These are phyloP conservation scores for Bubalus kerabau DNA, from an alignment of 2,113 vertebrate species.

Conservation along the genomic window DNA sequence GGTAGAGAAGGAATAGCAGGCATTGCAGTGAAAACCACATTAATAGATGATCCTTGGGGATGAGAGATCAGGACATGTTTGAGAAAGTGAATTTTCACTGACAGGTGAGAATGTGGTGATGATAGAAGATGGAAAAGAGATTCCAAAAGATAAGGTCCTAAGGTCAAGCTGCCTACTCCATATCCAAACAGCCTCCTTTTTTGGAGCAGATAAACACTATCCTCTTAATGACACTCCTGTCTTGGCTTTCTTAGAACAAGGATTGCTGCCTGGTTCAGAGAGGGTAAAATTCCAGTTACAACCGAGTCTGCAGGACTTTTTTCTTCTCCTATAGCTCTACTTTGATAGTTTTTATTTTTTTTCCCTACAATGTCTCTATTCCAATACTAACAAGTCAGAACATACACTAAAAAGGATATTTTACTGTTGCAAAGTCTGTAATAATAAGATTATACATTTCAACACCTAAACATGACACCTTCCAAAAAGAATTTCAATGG, in stretches of 20 bases:
- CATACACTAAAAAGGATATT: conserved; percentile 7
- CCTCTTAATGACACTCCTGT: background rate
- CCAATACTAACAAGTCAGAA: conserved; percentile 53
- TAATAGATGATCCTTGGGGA: background rate
- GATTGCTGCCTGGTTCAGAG: background rate
- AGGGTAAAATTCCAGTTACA: background rate
- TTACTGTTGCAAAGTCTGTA: conserved; percentile 38
- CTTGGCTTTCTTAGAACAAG: background rate
- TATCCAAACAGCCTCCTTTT: background rate
- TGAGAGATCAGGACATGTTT: background rate
- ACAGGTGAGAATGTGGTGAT: background rate
- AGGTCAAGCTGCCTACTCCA: background rate
- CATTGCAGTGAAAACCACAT: background rate
- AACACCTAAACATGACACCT: conserved; percentile 39
- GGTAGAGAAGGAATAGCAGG: background rate
- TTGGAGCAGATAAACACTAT: background rate
- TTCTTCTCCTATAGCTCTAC: background rate
- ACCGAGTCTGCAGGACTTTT: background rate
- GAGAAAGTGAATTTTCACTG: background rate
- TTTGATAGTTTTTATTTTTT: conserved; percentile 28
- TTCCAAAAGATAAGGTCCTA: background rate
- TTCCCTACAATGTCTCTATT: background rate
- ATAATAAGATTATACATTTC: conserved; percentile 67
- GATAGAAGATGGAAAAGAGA: background rate
- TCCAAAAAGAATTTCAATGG: conserved; percentile 42